Percentiles rank a stretch among this genome's conserved stretches.
phyloP scores from a whole-genome alignment of 2,113 vertebrate species.

The Tragelaphus strepsiceros region DNA sequence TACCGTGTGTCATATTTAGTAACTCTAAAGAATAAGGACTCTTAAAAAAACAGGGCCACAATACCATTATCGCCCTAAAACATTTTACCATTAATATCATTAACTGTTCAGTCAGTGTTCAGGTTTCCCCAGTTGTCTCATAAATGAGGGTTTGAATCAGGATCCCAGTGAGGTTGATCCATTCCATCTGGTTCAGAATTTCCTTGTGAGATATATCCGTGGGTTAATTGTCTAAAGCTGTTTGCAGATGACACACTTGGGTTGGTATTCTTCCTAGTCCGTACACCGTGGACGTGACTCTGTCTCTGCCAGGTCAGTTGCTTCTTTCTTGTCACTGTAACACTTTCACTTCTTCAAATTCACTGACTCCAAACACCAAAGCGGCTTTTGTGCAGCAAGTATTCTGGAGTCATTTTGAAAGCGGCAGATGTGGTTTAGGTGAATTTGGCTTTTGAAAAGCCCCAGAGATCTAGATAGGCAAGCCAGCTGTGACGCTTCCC shows the following conservation, averaged over 20 bases:
- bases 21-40: neutral
- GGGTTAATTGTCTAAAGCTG: neutral
- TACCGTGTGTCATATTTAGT: neutral
- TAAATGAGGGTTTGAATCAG: neutral
- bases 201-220: neutral
- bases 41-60: neutral
- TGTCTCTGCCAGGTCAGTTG: neutral
- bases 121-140: neutral
- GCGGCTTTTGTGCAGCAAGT: neutral
- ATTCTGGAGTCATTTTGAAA: slow-evolving; percentile 45
- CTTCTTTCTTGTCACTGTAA: neutral
- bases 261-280: fast-evolving
- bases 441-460: neutral
- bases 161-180: neutral
- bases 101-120: neutral
- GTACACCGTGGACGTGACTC: fast-evolving
- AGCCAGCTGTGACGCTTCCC: no score
- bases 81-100: neutral
- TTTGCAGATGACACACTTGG: fast-evolving
- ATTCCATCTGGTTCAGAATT: neutral
- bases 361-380: neutral
- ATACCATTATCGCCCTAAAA: neutral
- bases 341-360: slow-evolving; percentile 23
- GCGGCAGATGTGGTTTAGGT: slow-evolving; percentile 16
- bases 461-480: neutral